phyloP scores from a whole-genome alignment of 2,888 invertebrate species.

The Masnerella sp. region DNA sequence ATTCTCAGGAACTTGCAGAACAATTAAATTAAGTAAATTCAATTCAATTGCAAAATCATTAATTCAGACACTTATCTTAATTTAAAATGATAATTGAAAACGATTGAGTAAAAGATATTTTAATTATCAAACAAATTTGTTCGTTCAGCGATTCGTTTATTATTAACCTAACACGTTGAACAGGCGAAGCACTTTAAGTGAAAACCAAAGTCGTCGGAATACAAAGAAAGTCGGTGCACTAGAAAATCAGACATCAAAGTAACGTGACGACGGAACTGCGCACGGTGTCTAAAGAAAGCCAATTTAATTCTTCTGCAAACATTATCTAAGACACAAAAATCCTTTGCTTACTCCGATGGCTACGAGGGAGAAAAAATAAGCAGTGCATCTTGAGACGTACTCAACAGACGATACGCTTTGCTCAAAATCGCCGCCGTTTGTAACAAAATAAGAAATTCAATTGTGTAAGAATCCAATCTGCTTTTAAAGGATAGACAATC shows the following conservation, averaged over 20 bases:
- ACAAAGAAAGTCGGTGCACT: constrained; percentile 13
- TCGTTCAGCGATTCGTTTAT: constrained; percentile 1
- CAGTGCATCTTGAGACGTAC: constrained; percentile 30
- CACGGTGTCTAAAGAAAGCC: constrained; percentile 41
- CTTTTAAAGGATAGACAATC: too few species aligned
- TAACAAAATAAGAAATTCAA: constrained; percentile 19
- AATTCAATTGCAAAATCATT: neutral
- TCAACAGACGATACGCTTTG: constrained; percentile 12
- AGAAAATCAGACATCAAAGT: constrained; percentile 47
- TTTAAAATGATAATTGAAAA: neutral
- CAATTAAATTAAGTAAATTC: too few species aligned
- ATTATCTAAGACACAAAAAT: constrained; percentile 38
- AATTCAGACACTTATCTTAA: too few species aligned
- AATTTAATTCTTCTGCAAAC: constrained; percentile 54
- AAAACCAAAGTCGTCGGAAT: constrained; percentile 9
- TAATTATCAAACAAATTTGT: constrained; percentile 20
- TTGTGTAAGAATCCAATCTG: too few species aligned
- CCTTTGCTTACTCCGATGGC: constrained; percentile 18
- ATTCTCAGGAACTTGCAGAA: too few species aligned
- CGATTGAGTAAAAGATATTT: neutral
- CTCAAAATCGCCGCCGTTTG: constrained; percentile 11
- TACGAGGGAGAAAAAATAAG: constrained; percentile 20
- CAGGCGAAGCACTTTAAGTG: constrained; percentile 11
- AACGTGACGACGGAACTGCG: constrained; percentile 20
- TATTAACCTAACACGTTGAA: constrained; percentile 19